Base-by-base conservation (phyloP, 1,140 invertebrate genomes). In the Streblospio benedicti region DNA sequence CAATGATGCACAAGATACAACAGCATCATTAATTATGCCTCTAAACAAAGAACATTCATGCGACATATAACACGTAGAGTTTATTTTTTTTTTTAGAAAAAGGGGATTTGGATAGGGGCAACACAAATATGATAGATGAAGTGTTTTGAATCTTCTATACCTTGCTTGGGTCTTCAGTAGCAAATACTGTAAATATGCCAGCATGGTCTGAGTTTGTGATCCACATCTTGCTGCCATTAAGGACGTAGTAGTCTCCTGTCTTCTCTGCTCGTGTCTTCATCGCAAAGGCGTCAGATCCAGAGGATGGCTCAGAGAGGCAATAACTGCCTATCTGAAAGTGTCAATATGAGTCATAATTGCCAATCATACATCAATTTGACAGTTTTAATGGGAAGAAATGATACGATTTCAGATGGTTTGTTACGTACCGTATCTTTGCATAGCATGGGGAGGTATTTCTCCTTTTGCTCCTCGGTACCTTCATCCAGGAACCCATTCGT, bases 151-250 rank as follows among this genome's bases (percentile, higher is more conserved):
- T n/a, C n/a, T n/a, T n/a, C n/a, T n/a, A n/a, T n/a, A n/a, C n/a
- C n/a, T n/a, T n/a, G n/a, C n/a, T n/a, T 16, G 65, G 65, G 35
- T 75, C 70, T 25, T 70, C 71, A 71, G 77, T 79, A 1, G 75
- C 76, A 65, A 79, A 71, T 0, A 79, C 77, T 9, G 79, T 58
- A 68, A 80, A 82, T 6, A 81, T 64, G 2, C 74, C 90, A 49
- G 93, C 90, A 30, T 93, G 81, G 74, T 93, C 91, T 0, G 93
- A 91, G 80, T 93, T 94, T 0, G 90, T 93, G 54, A 97, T 97
- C 93, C 93, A 97, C 54, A 80, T 69, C 70, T 83, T 83, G n/a
- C 71, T 72, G 23, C 81, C 81, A 71, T 76, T 82, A 12, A 82
- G 60, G 23, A 81, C 59, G 60, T 73, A 82, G 57, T 78, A 62